Evolutionary conservation across 2,888 invertebrate genomes (phyloP), one percentile per base, ranked within the genome.

Genomic region (Rhabditophanes sp.): DNA sequence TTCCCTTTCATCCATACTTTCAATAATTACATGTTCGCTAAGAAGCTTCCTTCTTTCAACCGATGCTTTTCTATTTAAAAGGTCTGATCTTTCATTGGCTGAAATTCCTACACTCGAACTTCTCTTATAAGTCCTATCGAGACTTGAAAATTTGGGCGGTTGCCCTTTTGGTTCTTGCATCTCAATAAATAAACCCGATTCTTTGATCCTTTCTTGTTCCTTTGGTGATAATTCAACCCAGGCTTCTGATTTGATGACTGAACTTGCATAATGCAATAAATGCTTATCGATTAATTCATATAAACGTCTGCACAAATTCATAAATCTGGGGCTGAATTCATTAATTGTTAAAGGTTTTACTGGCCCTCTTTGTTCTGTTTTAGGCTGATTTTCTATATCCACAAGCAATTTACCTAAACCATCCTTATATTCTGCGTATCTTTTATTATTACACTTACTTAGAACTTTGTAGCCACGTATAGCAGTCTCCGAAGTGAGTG

Each of bases 401-500:
- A 52, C n/a, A 36, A 7, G n/a, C n/a, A n/a, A n/a, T n/a, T n/a
- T n/a, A n/a, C n/a, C 23, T 22, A n/a, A 9, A 9, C 9, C 9
- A n/a, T 12, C 9, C 29, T 3, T 23, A 3, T 15, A 24, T 16
- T 3, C 32, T 20, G 17, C 24, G 22, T 11, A 20, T 49, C 9
- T 65, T 49, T 4, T 68, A 53, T n/a, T n/a, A n/a, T n/a, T n/a
- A n/a, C n/a, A n/a, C 8, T 61, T 68, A 57, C 52, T 67, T 49
- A 64, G 69, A 50, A 71, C 71, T 1, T 75, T 71, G 56, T 82
- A 82, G 41, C 81, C 78, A 36, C 76, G 75, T 64, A 84, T 83
- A 0, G 81, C 78, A 62, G 80, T 79, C 42, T 83, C 82, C 0
- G 82, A 76, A 1, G 79, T 76, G 22, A 85, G 72, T 39, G 77